Evolutionary conservation across 2,797 vertebrate genomes (phyloP), one percentile per base, ranked within the genome.

Genomic region (Catamblyrhynchus diadema): DNA sequence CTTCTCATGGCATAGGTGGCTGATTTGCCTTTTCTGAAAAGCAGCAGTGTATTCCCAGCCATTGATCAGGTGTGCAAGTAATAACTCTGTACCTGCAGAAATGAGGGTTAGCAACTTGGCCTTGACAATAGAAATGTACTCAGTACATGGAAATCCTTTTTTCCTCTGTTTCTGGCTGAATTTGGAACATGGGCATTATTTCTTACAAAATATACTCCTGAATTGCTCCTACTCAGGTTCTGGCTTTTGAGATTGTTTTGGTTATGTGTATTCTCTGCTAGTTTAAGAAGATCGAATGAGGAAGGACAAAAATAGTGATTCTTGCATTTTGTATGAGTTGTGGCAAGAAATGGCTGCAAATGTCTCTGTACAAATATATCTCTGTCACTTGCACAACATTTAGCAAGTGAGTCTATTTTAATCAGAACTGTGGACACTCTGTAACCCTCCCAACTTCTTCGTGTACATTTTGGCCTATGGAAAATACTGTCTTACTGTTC

Each of bases 341-440:
- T 88, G 73, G 37, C 73, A 91, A 61, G 85, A 81, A 81, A 37
- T 30, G 32, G 6, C n/a, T 87, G 13, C 42, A 66, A 17, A 51
- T 65, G 8, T 35, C n/a, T 35, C 32, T 23, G 53, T 56, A 56
- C 48, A 4, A 0, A 0, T 47, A 2, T 18, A 12, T 72, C 12
- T 77, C 13, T 80, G 25, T 78, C 72, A 60, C 8, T 69, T 77
- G 64, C 25, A 13, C 35, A 83, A 39, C 14, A 28, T 88, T 93
- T 75, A 61, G 32, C 28, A 78, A 72, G 13, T 25, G 72, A 53
- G 39, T 56, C 48, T 60, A 5, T 77, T 89, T 91, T 82, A 78
- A 59, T 90, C 27, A 50, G 62, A 83, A 83, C 35, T 21, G 42
- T 59, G 73, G 57, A 61, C 37, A 3, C 17, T 41, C 7, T 70